Percentiles rank a stretch among this genome's conserved stretches.
Evolutionary conservation across 1,140 invertebrate genomes (phyloP).

Genomic region (Hylaeus anthracinus): DNA sequence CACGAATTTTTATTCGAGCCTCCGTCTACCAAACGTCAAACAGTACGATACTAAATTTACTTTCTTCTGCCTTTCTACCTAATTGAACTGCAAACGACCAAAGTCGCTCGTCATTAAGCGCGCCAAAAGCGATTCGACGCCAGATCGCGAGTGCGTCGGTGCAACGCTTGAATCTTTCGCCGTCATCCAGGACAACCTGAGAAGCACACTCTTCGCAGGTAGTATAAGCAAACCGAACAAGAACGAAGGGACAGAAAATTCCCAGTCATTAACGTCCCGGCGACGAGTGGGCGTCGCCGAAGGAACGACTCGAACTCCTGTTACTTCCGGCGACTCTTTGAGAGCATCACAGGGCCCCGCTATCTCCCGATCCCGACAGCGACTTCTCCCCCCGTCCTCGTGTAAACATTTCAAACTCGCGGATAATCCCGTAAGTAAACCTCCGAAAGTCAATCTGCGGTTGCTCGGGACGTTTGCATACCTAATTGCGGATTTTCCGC

Average conservation of each 20-base stretch:
- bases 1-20: too few species aligned
- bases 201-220: conserved; percentile 38
- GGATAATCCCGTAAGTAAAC: conserved; percentile 67
- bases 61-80: too few species aligned
- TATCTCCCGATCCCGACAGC: conserved; percentile 63
- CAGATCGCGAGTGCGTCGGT: not conserved
- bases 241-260: conserved; percentile 45
- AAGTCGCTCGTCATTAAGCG: too few species aligned
- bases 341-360: conserved; percentile 5
- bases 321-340: conserved; percentile 25
- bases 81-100: too few species aligned
- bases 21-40: too few species aligned
- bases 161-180: not conserved
- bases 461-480: conserved; percentile 32
- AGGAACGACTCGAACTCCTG: conserved; percentile 3
- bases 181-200: not conserved
- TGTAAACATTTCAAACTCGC: conserved; percentile 64
- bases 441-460: conserved; percentile 48
- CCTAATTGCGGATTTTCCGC: conserved; percentile 45
- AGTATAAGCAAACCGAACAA: conserved; percentile 1
- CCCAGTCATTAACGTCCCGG: conserved; percentile 56
- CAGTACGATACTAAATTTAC: too few species aligned
- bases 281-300: conserved; percentile 40
- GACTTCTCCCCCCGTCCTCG: conserved; percentile 29
- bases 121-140: not conserved